Evolutionary conservation across 2,797 vertebrate species (phyloP).

Genomic region (Poeciliopsis paucimaculata): DNA sequence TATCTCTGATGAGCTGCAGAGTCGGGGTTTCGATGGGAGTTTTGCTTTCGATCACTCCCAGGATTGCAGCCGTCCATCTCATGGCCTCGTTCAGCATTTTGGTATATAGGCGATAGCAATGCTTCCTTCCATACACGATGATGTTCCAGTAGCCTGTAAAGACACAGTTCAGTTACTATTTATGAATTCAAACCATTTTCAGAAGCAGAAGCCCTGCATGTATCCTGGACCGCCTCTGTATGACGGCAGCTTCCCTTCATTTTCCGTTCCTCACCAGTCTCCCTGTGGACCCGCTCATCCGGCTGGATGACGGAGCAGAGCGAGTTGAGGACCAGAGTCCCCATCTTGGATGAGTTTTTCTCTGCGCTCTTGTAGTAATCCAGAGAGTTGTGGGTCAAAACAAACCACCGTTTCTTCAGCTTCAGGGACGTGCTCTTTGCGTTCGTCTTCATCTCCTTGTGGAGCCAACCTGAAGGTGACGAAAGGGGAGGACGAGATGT

Average conservation of each 20-base stretch:
- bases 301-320: conserved; percentile 91
- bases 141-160: conserved; percentile 91
- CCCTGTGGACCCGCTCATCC: conserved; percentile 88
- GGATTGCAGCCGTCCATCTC: conserved; percentile 90
- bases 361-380: conserved; percentile 94
- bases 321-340: conserved; percentile 92
- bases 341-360: conserved; percentile 88
- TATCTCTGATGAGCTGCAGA: conserved; percentile 92
- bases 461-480: conserved; percentile 86
- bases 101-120: conserved; percentile 90
- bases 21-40: conserved; percentile 92
- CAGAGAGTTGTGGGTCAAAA: conserved; percentile 89
- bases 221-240: conserved; percentile 8
- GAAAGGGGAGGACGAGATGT: not conserved
- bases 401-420: conserved; percentile 95
- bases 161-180: not conserved
- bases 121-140: conserved; percentile 90
- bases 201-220: not conserved
- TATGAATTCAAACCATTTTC: not conserved
- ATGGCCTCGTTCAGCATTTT: conserved; percentile 92
- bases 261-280: conserved; percentile 82
- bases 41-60: conserved; percentile 92
- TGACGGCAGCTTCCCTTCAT: conserved; percentile 29
- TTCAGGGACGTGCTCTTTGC: conserved; percentile 90
- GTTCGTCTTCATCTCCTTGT: conserved; percentile 91